These are phyloP conservation scores for Aspidoscelis tigris DNA, from an alignment of 2,113 vertebrate species.

Conservation along the genomic window DNA sequence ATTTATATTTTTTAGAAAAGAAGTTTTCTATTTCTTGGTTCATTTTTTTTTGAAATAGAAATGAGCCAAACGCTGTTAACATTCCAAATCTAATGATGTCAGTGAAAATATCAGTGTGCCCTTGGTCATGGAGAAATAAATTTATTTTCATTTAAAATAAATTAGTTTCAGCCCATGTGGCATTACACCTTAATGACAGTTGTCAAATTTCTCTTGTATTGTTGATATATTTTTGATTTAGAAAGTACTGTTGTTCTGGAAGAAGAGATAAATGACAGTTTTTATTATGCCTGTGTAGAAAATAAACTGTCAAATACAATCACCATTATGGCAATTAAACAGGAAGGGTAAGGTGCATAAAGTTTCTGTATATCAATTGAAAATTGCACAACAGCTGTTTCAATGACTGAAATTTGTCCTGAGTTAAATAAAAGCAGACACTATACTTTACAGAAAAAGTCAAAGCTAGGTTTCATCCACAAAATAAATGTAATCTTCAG, in stretches of 20 bases:
- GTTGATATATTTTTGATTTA: not conserved
- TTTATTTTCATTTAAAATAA: slow-evolving; percentile 9
- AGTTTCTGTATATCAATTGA: not conserved
- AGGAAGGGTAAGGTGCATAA: not conserved
- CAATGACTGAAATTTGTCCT: not conserved
- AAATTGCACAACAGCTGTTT: not conserved
- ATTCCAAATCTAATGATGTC: not conserved
- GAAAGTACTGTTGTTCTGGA: not conserved
- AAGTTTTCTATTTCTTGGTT: slow-evolving; percentile 54
- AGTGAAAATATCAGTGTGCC: slow-evolving; percentile 8
- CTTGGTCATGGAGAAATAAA: not conserved
- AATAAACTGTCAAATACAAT: not conserved
- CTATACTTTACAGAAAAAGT: not conserved
- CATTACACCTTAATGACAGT: not conserved
- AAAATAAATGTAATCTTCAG: not conserved
- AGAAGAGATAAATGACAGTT: not conserved
- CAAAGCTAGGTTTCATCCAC: not conserved
- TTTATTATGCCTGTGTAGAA: not conserved
- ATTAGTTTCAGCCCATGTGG: not conserved
- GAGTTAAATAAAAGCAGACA: not conserved
- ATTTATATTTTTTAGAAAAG: slow-evolving; percentile 26
- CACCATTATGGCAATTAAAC: not conserved
- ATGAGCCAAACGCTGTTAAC: not conserved
- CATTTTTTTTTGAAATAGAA: not conserved
- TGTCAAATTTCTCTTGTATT: not conserved